Evolutionary conservation across 2,113 vertebrate genomes (phyloP), one percentile per base, ranked within the genome.

Genomic region (Eulacestoma nigropectus): DNA sequence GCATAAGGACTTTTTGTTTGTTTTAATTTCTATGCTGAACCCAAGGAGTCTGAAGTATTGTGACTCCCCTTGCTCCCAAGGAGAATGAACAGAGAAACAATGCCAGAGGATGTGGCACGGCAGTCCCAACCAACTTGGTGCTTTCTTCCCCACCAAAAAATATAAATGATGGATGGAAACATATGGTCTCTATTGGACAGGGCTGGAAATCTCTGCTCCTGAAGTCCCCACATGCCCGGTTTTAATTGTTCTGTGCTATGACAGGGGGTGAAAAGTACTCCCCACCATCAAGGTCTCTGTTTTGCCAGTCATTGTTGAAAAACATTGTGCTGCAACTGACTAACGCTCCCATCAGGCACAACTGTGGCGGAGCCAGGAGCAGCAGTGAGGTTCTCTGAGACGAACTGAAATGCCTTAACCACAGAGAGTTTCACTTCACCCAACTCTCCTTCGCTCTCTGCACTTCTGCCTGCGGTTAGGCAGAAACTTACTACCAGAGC

Each of bases 231-330:
- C 83, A 33, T 75, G 62, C 84, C 37, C 5, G 0, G 13, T 78
- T 96, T 93, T 67, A 84, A 94, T 95, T 94, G 83, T 94, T 87
- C 16, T 49, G 52, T 49, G 85, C 77, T 56, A 69, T 33, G 57
- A 72, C 46, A 90, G 76, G 73, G 90, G 64, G 64, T 65, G 72
- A 78, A 70, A 77, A 74, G 59, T 11, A 2, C 30, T 81, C 69
- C 49, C 76, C 59, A 23, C 60, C 44, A 56, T 29, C 47, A 15
- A 75, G 56, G 33, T 56, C 79, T 37, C 69, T 3, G 1, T 63
- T 83, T 63, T 93, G 92, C 96, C 96, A 97, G 88, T 70, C 93
- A 96, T 94, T 96, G 96, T 96, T 81, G 83, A 84, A 90, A 78
- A 90, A 76, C 0, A 0, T 3, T 20, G 41, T 8, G 75, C 56